Percentiles rank a stretch among this genome's conserved stretches.
phyloP scores from a whole-genome alignment of 2,797 vertebrate species.

The Centropyge bicolor region DNA sequence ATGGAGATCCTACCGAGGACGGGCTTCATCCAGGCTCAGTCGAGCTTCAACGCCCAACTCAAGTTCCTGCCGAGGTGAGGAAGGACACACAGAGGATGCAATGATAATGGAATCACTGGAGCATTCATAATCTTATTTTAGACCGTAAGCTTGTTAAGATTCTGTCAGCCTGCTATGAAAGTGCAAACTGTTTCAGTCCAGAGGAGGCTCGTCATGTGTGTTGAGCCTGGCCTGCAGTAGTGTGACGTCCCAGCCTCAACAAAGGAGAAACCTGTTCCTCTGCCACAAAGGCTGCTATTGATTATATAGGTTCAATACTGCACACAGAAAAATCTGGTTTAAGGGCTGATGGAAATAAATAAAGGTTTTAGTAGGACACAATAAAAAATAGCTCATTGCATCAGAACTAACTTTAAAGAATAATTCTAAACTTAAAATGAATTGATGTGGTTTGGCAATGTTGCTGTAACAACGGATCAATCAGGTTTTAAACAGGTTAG shows the following conservation, averaged over 20 bases:
- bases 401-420: background rate
- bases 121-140: conserved; percentile 69
- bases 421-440: too few species aligned
- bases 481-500: background rate
- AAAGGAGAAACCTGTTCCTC: background rate
- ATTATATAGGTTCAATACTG: background rate
- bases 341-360: background rate
- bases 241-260: background rate
- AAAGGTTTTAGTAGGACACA: background rate
- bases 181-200: conserved; percentile 44
- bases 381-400: background rate
- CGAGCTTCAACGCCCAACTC: conserved; percentile 88
- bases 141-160: conserved; percentile 68
- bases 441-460: too few species aligned
- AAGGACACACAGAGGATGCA: conserved; percentile 57
- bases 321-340: background rate
- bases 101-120: conserved; percentile 69
- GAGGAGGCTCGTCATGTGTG: conserved; percentile 26
- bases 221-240: background rate
- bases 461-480: too few species aligned
- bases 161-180: conserved; percentile 53
- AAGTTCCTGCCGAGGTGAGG: conserved; percentile 94
- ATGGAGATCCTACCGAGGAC: conserved; percentile 91
- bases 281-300: background rate
- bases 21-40: conserved; percentile 88